Evolutionary conservation across 2,888 invertebrate species (phyloP).

Genomic region (Arenicola marina): DNA sequence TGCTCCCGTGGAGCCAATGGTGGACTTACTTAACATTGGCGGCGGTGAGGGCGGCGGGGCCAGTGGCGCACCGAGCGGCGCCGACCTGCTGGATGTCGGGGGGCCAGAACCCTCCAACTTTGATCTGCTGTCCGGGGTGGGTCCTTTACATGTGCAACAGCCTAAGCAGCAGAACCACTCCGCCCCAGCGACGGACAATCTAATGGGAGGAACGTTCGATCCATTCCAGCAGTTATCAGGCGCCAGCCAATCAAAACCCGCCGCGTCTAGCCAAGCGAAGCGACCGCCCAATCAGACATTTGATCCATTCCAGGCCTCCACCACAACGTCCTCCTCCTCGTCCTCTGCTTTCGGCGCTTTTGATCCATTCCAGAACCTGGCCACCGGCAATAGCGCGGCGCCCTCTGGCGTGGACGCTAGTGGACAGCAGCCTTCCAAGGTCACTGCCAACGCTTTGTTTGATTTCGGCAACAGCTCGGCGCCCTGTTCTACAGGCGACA

Average conservation of each 20-base stretch:
- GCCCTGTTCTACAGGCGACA: too few species aligned
- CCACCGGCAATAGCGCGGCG: too few species aligned
- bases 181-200: not conserved
- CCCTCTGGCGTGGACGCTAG: too few species aligned
- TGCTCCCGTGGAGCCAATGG: too few species aligned
- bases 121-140: conserved; percentile 41
- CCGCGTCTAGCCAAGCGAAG: not conserved
- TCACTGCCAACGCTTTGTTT: too few species aligned
- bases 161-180: too few species aligned
- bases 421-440: too few species aligned
- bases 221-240: conserved; percentile 42
- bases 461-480: too few species aligned
- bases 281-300: conserved; percentile 3
- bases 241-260: not conserved
- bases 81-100: conserved; percentile 23
- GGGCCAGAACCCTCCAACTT: conserved; percentile 38
- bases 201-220: conserved; percentile 39
- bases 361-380: conserved; percentile 44
- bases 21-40: not conserved
- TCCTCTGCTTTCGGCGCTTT: conserved; percentile 30
- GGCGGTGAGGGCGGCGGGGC: not conserved
- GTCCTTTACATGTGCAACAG: too few species aligned
- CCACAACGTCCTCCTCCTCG: not conserved
- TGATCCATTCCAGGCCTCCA: conserved; percentile 7
- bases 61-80: conserved; percentile 1